Base-by-base conservation (phyloP, 2,888 invertebrate genomes). In the Caenorhabditis angaria region DNA sequence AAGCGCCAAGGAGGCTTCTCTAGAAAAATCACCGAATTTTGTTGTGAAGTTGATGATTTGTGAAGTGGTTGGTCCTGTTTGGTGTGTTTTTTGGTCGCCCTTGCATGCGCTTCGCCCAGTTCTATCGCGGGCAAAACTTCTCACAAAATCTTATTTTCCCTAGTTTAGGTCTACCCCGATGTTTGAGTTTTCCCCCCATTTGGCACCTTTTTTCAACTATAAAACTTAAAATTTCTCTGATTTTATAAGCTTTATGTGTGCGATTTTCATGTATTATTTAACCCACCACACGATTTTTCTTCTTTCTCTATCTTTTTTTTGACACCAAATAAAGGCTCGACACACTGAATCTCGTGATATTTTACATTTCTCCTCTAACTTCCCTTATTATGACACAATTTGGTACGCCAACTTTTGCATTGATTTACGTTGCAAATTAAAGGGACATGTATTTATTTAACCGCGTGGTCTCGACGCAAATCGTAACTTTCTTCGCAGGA, bases 171-270 rank as follows among this genome's bases (percentile, higher is more conserved):
- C 32, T 41, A 18, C 10, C 41, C 41, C 41, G 41, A 41, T 41
- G 41, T 41, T 41, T 41, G 5, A 14, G 41, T 41, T 41, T 41
- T 41, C 18, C 18, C n/a, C n/a, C n/a, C n/a, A n/a, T n/a, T n/a
- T n/a, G n/a, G n/a, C n/a, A 12, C 18, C 3, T 6, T 10, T 10
- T 12, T 12, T 18, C 8, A 12, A 41, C 41, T 41, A 41, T 41
- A 41, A n/a, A n/a, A n/a, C n/a, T n/a, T n/a, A n/a, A n/a, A n/a
- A 18, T 41, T 41, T 41, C 41, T 41, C 41, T 41, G 41, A 41
- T 41, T 41, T 41, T 41, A 41, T 41, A 41, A 41, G 41, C 41
- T 41, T 41, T 32, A 32, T 32, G 32, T 32, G 5, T 41, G 18
- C 41, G 41, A 41, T 41, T 41, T 41, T 41, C 41, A 5, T 41